Evolutionary conservation across 1,140 invertebrate genomes (phyloP).

Genomic region (Sycobia sp.): DNA sequence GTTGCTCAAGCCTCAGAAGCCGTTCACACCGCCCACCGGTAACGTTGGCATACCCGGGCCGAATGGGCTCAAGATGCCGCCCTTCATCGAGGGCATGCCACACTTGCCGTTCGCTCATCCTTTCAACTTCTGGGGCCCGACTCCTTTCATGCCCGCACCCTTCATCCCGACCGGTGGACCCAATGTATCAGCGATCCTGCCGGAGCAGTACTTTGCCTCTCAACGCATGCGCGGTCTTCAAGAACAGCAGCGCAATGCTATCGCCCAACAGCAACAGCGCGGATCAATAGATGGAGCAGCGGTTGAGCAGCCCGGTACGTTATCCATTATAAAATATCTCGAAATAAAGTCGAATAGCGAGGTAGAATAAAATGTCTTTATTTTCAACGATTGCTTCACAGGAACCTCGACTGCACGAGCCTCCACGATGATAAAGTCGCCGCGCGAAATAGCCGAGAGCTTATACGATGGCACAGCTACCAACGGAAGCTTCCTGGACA

Average conservation of each 20-base stretch:
- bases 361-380: too few relatives aligned
- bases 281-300: conserved; percentile 39
- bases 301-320: conserved; percentile 27
- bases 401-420: conserved; percentile 50
- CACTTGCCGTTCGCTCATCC: conserved; percentile 69
- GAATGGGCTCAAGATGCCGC: conserved; percentile 72
- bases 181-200: conserved; percentile 63
- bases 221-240: conserved; percentile 81
- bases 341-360: too few relatives aligned
- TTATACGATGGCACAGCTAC: conserved; percentile 67
- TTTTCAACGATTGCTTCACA: too few relatives aligned
- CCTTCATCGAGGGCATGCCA: conserved; percentile 63
- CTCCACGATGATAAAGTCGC: conserved; percentile 59
- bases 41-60: conserved; percentile 58
- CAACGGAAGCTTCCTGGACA: conserved; percentile 79
- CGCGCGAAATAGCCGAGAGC: conserved; percentile 67
- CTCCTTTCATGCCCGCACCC: conserved; percentile 71
- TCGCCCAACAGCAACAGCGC: conserved; percentile 37
- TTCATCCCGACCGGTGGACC: conserved; percentile 59
- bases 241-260: conserved; percentile 66
- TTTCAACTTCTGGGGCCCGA: conserved; percentile 64
- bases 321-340: too few relatives aligned
- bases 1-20: conserved; percentile 64
- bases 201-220: conserved; percentile 76
- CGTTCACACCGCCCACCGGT: conserved; percentile 65